Evolutionary conservation across 2,797 vertebrate species (phyloP).

Genomic region (Paedocypris micromegethes): DNA sequence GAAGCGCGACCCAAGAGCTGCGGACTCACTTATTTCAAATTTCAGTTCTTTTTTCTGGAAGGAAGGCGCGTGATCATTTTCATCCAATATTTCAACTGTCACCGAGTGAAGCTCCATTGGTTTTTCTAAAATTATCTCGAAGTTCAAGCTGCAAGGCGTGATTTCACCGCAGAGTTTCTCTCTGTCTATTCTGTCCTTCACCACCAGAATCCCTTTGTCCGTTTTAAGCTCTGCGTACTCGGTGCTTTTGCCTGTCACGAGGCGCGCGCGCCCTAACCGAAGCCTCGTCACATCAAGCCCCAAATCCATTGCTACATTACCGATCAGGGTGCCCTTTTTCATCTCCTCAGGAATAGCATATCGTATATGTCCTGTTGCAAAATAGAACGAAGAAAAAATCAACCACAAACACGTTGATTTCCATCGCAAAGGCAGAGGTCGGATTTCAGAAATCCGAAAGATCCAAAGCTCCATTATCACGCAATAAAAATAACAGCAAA

Average conservation of each 20-base stretch:
- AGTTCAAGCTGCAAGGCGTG: constrained; percentile 60
- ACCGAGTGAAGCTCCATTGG: constrained; percentile 50
- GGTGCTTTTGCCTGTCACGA: constrained; percentile 35
- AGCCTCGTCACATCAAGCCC: constrained; percentile 47
- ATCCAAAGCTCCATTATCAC: neutral
- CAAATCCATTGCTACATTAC: constrained; percentile 50
- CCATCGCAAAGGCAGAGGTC: neutral
- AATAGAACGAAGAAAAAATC: neutral
- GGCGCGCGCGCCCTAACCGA: constrained; percentile 41
- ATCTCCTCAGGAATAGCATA: constrained; percentile 55
- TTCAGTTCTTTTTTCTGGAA: constrained; percentile 51
- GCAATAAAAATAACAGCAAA: neutral
- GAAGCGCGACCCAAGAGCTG: constrained; percentile 53
- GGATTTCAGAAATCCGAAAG: neutral
- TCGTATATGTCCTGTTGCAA: constrained; percentile 44
- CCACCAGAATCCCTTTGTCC: constrained; percentile 55
- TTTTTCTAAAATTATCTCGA: constrained; percentile 50
- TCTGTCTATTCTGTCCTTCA: constrained; percentile 61
- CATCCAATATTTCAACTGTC: constrained; percentile 59
- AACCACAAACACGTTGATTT: constrained; percentile 24
- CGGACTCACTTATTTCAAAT: constrained; percentile 62
- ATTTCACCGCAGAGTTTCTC: constrained; percentile 60
- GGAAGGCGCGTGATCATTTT: constrained; percentile 59
- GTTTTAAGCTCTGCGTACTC: constrained; percentile 46
- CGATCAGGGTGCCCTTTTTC: constrained; percentile 48